phyloP scores from a whole-genome alignment of 1,140 invertebrate genomes.

The Zaprionus taronus region DNA sequence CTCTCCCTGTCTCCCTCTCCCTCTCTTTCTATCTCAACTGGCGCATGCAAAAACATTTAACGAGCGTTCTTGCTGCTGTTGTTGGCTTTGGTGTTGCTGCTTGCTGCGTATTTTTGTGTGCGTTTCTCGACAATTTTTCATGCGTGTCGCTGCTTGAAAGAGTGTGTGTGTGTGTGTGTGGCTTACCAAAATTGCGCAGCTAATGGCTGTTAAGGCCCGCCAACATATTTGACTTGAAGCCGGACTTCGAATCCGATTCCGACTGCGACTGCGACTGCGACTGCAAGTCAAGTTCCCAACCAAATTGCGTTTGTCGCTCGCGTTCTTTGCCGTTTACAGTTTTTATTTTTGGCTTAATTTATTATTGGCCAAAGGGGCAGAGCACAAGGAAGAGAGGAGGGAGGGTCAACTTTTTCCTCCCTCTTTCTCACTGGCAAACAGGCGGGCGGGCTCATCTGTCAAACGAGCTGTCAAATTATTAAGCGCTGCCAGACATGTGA shows the following conservation, averaged over 20 bases:
- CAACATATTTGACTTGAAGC: not conserved
- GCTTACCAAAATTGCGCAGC: slow-evolving; percentile 63
- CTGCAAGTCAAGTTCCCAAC: slow-evolving; percentile 25
- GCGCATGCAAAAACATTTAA: slow-evolving; percentile 49
- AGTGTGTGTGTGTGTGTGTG: slow-evolving; percentile 31
- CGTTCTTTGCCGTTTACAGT: slow-evolving; percentile 63
- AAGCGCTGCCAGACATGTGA: slow-evolving; percentile 74
- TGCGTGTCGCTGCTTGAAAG: slow-evolving; percentile 29
- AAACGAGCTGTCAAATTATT: slow-evolving; percentile 76
- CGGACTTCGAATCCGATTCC: slow-evolving; percentile 1
- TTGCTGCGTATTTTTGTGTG: slow-evolving; percentile 46
- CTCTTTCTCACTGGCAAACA: slow-evolving; percentile 1
- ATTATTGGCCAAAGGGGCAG: slow-evolving; percentile 54
- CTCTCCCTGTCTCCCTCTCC: not conserved
- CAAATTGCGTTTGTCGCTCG: slow-evolving; percentile 44
- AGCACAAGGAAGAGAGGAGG: not conserved
- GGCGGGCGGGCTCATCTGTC: slow-evolving; percentile 66
- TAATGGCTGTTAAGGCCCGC: slow-evolving; percentile 75
- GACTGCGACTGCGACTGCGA: slow-evolving; percentile 9
- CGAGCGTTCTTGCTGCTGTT: slow-evolving; percentile 26
- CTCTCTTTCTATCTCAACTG: not conserved
- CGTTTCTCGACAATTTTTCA: slow-evolving; percentile 73
- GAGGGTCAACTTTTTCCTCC: slow-evolving; percentile 2
- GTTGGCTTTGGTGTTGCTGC: slow-evolving; percentile 8
- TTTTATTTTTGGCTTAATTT: slow-evolving; percentile 76